A percentile compares a stretch with the other conserved stretches of the same genome.
phyloP scores from a whole-genome alignment of 1,140 invertebrate genomes.

The Achroia grisella region DNA sequence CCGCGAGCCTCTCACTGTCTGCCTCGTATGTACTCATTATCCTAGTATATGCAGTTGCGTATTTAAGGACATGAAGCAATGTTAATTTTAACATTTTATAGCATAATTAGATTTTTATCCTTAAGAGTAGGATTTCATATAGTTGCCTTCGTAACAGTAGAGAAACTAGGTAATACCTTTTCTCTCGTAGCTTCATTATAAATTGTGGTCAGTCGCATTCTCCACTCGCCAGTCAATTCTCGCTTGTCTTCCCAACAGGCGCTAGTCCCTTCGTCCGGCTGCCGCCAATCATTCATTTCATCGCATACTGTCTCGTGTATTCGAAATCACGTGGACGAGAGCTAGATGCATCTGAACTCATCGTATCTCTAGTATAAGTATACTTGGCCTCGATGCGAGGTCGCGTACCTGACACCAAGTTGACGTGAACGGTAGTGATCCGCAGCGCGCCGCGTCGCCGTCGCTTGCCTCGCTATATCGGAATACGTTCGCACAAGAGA shows the following conservation, averaged over 20 bases:
- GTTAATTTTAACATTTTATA: slow-evolving; percentile 71
- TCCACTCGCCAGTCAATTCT: slow-evolving; percentile 58
- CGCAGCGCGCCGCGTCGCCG: slow-evolving; percentile 20
- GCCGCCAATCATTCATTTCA: slow-evolving; percentile 5
- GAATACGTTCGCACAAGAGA: slow-evolving; percentile 43
- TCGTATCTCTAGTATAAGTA: slow-evolving; percentile 42
- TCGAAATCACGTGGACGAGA: slow-evolving; percentile 33
- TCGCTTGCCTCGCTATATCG: not conserved
- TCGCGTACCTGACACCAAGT: slow-evolving; percentile 63
- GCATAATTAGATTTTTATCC: slow-evolving; percentile 69
- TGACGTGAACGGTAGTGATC: slow-evolving; percentile 39
- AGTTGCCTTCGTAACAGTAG: slow-evolving; percentile 70
- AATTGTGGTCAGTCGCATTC: slow-evolving; percentile 42
- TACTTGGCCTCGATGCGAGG: slow-evolving; percentile 45
- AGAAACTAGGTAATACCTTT: slow-evolving; percentile 68
- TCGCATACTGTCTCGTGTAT: not conserved
- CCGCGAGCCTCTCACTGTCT: not conserved
- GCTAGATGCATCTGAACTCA: slow-evolving; percentile 54
- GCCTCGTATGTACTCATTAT: slow-evolving; percentile 12
- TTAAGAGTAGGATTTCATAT: slow-evolving; percentile 72
- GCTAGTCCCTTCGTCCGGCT: slow-evolving; percentile 8
- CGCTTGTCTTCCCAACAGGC: slow-evolving; percentile 31
- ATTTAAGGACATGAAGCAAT: slow-evolving; percentile 64
- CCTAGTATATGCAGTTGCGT: slow-evolving; percentile 32
- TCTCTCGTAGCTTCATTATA: slow-evolving; percentile 67